Evolutionary conservation across 1,140 invertebrate genomes (phyloP).

Genomic region (Diorhabda sublineata): DNA sequence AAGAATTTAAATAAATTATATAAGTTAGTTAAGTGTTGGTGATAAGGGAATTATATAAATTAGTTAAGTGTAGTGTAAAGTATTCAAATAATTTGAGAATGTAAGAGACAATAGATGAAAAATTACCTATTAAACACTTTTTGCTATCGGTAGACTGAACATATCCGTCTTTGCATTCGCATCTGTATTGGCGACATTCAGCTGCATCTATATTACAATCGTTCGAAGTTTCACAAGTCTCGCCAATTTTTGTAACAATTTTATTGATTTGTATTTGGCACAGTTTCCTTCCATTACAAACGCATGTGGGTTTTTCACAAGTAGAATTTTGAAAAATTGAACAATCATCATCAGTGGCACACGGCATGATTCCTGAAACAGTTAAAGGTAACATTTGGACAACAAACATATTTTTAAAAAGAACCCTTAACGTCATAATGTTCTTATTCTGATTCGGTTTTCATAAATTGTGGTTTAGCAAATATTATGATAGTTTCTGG

Average conservation of each 20-base stretch:
- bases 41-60: no score
- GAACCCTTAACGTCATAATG: no score
- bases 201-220: constrained; percentile 13
- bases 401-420: no score
- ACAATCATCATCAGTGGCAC: constrained; percentile 9
- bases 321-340: neutral
- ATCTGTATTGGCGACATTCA: neutral
- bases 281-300: constrained; percentile 4
- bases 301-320: neutral
- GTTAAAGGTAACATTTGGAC: no score
- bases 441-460: no score
- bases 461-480: no score
- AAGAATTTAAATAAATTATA: neutral
- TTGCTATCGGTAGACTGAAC: constrained; percentile 4
- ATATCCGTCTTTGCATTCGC: constrained; percentile 1
- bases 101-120: neutral
- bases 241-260: constrained; percentile 11
- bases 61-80: no score
- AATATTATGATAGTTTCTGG: no score
- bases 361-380: constrained; percentile 4
- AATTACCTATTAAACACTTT: constrained; percentile 11
- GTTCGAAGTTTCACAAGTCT: neutral
- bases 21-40: no score
- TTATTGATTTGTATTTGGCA: neutral
- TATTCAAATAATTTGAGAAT: no score